phyloP scores from a whole-genome alignment of 2,797 vertebrate species.

The Toxotes lorentzi region DNA sequence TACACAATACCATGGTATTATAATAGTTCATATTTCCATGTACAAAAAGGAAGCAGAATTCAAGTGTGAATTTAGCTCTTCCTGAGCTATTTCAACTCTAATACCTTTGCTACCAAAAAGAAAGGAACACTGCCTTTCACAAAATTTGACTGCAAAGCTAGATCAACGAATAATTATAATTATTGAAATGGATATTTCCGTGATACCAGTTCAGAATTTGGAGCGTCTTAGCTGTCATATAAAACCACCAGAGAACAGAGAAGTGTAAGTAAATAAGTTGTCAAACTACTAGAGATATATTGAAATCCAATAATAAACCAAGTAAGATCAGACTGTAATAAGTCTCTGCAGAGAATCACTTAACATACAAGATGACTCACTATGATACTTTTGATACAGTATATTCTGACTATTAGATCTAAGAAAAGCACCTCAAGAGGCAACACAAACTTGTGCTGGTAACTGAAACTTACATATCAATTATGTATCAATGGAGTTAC shows the following conservation, averaged over 20 bases:
- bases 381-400: slow-evolving; percentile 41
- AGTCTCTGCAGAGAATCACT: slow-evolving; percentile 60
- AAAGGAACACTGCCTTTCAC: background rate
- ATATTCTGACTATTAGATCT: slow-evolving; percentile 49
- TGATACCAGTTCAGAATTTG: background rate
- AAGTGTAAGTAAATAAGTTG: slow-evolving; percentile 8
- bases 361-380: slow-evolving; percentile 45
- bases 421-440: slow-evolving; percentile 53
- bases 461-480: slow-evolving; percentile 60
- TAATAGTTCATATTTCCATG: background rate
- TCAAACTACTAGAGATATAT: slow-evolving; percentile 29
- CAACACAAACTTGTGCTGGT: slow-evolving; percentile 40
- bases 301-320: slow-evolving; percentile 35
- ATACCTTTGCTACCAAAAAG: background rate
- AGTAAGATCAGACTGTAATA: slow-evolving; percentile 34
- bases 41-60: background rate
- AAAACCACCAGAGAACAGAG: background rate
- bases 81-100: background rate
- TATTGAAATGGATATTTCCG: background rate
- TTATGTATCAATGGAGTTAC: slow-evolving; percentile 44
- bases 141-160: background rate
- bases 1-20: background rate
- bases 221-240: background rate
- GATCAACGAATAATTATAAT: background rate
- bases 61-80: background rate